These are phyloP conservation scores for Synergus laeviventris DNA, from an alignment of 2,888 invertebrate genomes.

Conservation along the genomic window DNA sequence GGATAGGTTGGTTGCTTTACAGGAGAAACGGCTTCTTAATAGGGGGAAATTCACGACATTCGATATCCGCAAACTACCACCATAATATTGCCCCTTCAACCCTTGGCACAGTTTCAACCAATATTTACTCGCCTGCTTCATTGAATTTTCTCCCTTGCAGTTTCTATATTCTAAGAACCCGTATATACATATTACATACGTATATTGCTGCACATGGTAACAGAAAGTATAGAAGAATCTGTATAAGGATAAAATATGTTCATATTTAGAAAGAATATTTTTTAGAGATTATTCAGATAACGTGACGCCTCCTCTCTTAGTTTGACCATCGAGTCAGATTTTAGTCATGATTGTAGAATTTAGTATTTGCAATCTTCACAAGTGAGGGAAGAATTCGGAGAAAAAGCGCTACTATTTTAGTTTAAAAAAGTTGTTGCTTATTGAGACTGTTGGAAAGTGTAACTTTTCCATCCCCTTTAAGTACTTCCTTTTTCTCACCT, in stretches of 20 bases:
- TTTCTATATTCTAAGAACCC: slow-evolving; percentile 63
- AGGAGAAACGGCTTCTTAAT: slow-evolving; percentile 50
- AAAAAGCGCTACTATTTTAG: background rate
- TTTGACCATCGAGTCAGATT: too few relatives aligned
- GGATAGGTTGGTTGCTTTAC: slow-evolving; percentile 41
- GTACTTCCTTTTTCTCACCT: slow-evolving; percentile 20
- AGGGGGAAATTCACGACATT: slow-evolving; percentile 63
- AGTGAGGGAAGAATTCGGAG: background rate
- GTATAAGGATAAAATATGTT: background rate
- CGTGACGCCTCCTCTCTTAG: too few relatives aligned
- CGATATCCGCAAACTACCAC: slow-evolving; percentile 54
- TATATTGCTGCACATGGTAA: slow-evolving; percentile 27
- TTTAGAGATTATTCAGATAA: too few relatives aligned
- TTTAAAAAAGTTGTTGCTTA: background rate
- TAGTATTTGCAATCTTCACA: background rate
- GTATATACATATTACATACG: too few relatives aligned
- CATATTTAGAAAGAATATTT: background rate
- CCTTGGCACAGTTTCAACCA: slow-evolving; percentile 64
- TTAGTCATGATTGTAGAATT: too few relatives aligned
- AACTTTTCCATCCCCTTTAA: slow-evolving; percentile 30
- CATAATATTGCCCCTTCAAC: slow-evolving; percentile 22
- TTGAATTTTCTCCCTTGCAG: slow-evolving; percentile 69
- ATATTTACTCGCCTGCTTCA: slow-evolving; percentile 71
- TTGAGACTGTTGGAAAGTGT: background rate
- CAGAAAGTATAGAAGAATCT: background rate